Evolutionary conservation across 2,113 vertebrate genomes (phyloP), one percentile per base, ranked within the genome.

Genomic region (Paracanthobrama guichenoti): DNA sequence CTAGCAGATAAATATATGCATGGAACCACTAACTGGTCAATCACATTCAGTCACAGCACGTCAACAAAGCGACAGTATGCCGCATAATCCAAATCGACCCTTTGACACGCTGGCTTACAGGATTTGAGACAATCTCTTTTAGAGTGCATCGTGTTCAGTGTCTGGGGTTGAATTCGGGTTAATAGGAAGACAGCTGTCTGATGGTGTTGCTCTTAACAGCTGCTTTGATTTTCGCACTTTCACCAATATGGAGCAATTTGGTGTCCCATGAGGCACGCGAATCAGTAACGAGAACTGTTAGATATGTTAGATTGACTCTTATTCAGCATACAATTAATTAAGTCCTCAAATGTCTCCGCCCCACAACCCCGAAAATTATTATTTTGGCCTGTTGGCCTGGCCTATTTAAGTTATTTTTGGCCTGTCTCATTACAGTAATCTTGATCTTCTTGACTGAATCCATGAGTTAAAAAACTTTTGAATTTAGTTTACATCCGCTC

Each of bases 1-100:
- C 48, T 22, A 42, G 12, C 53, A 60, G 59, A 71, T 85, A 57
- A 85, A 78, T 73, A 71, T 31, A 48, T 31, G 28, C 39, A 18
- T 59, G 83, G 12, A 46, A 74, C 22, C 31, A 5, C 39, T 11
- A 85, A 72, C 28, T 53, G 39, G 44, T 79, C 83, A 79, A 60
- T 71, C 66, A 22, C 16, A 24, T 35, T 84, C 73, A 48, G 16
- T 83, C 44, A n/a, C 8, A 31, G 69, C 42, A 28, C 22, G 4
- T n/a, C 82, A 22, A 75, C 39, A 42, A 57, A 72, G n/a, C 13
- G 55, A 55, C 24, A 35, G 46, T 5, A 28, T 1, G 6, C 75
- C 0, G 18, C 39, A n/a, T n/a, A 44, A 24, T 69, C 35, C 50
- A 60, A 12, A n/a, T 31, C 16, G 9, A 57, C 59, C 64, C 26